phyloP scores from a whole-genome alignment of 2,113 vertebrate genomes.

The Baryphthengus martii region DNA sequence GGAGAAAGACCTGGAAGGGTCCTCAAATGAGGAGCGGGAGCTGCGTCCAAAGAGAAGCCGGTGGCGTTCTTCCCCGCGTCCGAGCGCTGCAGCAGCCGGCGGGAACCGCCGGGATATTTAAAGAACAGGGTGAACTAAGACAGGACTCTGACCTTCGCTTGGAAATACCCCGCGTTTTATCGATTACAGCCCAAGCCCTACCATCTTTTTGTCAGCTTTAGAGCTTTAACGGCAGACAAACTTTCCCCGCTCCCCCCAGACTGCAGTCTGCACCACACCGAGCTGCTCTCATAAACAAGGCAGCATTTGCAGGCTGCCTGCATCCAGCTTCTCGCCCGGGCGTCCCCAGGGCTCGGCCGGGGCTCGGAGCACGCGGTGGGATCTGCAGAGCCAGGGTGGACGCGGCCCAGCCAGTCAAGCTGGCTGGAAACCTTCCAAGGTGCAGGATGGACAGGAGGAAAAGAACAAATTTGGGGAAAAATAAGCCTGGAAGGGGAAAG shows the following conservation, averaged over 20 bases:
- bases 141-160: slow-evolving; percentile 34
- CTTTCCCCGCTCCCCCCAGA: slow-evolving; percentile 47
- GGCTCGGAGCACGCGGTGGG: background rate
- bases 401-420: background rate
- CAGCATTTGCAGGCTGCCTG: slow-evolving; percentile 62
- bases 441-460: background rate
- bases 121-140: background rate
- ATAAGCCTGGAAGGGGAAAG: background rate
- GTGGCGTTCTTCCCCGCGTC: rapidly evolving
- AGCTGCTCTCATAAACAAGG: slow-evolving; percentile 55
- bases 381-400: background rate
- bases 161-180: background rate
- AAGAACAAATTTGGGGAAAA: background rate
- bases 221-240: slow-evolving; percentile 39
- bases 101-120: background rate
- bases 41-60: background rate
- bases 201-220: slow-evolving; percentile 48
- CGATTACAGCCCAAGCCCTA: slow-evolving; percentile 21
- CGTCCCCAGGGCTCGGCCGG: slow-evolving; percentile 24
- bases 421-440: background rate
- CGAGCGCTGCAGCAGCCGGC: background rate
- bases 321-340: background rate
- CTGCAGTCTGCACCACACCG: slow-evolving; percentile 46
- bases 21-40: background rate
- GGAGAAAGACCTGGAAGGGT: background rate